Evolutionary conservation across 2,888 invertebrate genomes (phyloP).

Genomic region (Acronicta aceris): DNA sequence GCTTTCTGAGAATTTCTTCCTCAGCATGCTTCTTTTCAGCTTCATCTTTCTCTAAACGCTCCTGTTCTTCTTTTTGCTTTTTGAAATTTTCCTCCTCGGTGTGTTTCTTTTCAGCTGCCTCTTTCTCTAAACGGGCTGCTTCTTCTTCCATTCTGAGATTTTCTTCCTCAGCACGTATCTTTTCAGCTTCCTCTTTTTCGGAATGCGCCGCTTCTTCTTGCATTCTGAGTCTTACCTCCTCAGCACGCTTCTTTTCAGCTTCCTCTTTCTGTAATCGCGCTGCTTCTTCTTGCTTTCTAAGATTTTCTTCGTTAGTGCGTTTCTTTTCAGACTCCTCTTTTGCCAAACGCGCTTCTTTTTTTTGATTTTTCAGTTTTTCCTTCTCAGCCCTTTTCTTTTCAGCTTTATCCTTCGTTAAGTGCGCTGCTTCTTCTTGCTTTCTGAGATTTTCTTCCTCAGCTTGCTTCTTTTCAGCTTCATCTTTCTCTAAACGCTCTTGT

Average conservation of each 20-base stretch:
- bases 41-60: background rate
- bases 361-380: background rate
- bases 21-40: background rate
- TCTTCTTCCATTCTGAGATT: no score
- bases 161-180: no score
- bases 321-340: no score
- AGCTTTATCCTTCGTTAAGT: background rate
- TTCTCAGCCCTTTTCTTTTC: background rate
- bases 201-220: background rate
- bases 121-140: no score
- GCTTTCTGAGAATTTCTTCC: background rate
- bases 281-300: conserved; percentile 22
- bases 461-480: background rate
- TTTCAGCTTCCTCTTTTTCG: conserved; percentile 3
- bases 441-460: no score
- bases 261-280: conserved; percentile 35
- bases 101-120: background rate
- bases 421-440: background rate
- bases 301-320: background rate
- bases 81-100: background rate
- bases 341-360: background rate
- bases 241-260: conserved; percentile 15
- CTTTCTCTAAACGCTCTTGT: background rate
- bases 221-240: conserved; percentile 8
- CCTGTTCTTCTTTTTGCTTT: background rate